Base-by-base conservation (phyloP, 35 echinoderm and acorn worm genomes). In the Holothuria glaberrima region DNA sequence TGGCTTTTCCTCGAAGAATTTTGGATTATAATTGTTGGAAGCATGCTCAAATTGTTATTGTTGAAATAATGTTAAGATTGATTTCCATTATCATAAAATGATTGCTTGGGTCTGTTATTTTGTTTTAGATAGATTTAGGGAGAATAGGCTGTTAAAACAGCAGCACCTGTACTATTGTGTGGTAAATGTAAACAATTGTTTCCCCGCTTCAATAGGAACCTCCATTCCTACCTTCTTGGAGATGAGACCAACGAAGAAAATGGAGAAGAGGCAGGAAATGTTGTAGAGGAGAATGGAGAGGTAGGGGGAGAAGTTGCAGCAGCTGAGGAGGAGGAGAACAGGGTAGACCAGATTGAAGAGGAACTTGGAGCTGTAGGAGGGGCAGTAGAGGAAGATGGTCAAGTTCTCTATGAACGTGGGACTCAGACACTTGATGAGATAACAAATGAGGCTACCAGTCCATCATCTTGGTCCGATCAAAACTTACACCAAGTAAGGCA, bases 201-300 rank as follows among this genome's bases (percentile, higher is more conserved):
- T 54, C 50, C 50, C 13, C 12, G 50, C 16, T 14, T 54, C 0
- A 54, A 48, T 33, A 99, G 97, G 35, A 89, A 99, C 79, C 59
- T 99, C 41, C 71, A 88, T 32, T 99, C 97, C 29, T 99, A 99
- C 46, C 86, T 99, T 29, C 91, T 99, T 58, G 97, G 97, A 48
- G 97, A 99, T 88, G 91, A 20, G 22, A 68, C 63, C 33, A 50
- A 82, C 12, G 89, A 80, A 82, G 76, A 82, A n/a, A 24, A 67
- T 28, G 31, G 0, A 87, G 82, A 86, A 9, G 82, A 61, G 22
- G 56, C 22, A 30, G 28, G 71, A 48, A 84, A 92, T 65, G 88
- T 12, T 14, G 83, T 5, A 14, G 83, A 20, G 30, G 83, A 32
- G 33, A 29, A 32, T 87, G 87, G 48, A 59, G 68, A 52, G 36